phyloP scores from a whole-genome alignment of 35 echinoderm and acorn worm genomes.

The Strongylocentrotus purpuratus region DNA sequence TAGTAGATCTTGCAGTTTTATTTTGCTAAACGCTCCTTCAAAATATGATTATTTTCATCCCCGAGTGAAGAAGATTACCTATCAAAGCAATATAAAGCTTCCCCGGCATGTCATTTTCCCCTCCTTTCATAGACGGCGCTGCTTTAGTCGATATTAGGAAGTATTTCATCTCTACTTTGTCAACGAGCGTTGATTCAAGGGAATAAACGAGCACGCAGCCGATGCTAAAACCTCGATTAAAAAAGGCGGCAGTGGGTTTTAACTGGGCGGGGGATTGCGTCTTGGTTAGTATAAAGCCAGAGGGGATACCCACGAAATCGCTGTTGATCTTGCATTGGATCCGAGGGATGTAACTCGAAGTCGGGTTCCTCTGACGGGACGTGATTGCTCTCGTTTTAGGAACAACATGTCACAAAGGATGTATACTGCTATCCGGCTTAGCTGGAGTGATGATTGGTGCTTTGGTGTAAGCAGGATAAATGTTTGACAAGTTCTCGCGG shows the following conservation, averaged over 20 bases:
- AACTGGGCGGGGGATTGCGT: conserved; percentile 25
- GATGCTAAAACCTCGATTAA: conserved; percentile 44
- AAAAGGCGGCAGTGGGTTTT: conserved; percentile 40
- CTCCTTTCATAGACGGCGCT: background rate
- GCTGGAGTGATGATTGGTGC: conserved; percentile 29
- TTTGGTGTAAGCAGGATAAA: conserved; percentile 32
- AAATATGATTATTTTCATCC: background rate
- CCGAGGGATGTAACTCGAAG: conserved; percentile 19
- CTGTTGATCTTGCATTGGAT: conserved; percentile 1
- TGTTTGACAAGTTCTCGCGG: conserved; percentile 28
- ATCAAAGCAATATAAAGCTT: background rate
- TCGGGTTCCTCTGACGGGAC: background rate
- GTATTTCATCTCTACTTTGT: background rate
- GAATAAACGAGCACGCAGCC: conserved; percentile 3
- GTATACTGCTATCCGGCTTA: conserved; percentile 28
- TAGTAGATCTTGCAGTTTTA: too few relatives aligned
- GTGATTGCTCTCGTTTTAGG: conserved; percentile 6
- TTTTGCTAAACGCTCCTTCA: background rate
- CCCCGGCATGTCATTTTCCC: background rate
- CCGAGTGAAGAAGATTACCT: background rate
- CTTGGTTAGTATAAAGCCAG: background rate
- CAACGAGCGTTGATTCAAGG: background rate
- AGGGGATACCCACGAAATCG: conserved; percentile 13
- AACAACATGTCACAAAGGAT: conserved; percentile 42
- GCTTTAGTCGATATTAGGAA: background rate